Conservation (phyloP, 2,797 vertebrate species). For the Sebastes paucispinis region DNA sequence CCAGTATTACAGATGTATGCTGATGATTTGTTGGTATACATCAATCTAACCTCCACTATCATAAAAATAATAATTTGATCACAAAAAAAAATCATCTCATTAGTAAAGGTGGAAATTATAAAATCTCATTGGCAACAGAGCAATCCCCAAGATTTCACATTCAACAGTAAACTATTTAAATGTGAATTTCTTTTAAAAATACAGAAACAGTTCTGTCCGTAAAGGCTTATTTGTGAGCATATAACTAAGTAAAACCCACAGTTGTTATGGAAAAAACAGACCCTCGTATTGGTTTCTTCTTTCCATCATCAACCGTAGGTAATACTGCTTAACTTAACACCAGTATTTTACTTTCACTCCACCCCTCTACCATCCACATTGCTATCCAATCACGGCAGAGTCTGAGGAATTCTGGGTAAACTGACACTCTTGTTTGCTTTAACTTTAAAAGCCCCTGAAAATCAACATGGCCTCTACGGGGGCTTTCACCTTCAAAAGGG, state of each 20-base stretch:
- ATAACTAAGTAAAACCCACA: not conserved
- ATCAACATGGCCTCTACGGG: slow-evolving; percentile 57
- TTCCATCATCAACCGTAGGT: not conserved
- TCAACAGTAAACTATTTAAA: too few relatives aligned
- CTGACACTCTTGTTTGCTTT: slow-evolving; percentile 71
- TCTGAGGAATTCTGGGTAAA: slow-evolving; percentile 68
- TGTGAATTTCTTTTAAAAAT: too few relatives aligned
- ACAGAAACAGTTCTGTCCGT: too few relatives aligned
- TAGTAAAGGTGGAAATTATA: not conserved
- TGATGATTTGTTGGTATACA: too few relatives aligned
- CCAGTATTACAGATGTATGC: too few relatives aligned
- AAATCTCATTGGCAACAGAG: not conserved
- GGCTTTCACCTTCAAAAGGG: slow-evolving; percentile 48
- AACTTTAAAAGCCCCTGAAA: slow-evolving; percentile 67
- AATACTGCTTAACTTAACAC: not conserved
- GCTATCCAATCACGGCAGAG: slow-evolving; percentile 20
- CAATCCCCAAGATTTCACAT: not conserved
- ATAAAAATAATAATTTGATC: too few relatives aligned
- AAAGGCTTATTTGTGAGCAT: not conserved
- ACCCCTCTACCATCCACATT: slow-evolving; percentile 9
- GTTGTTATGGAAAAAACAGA: not conserved
- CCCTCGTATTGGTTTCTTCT: not conserved
- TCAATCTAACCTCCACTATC: too few relatives aligned
- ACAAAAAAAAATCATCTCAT: too few relatives aligned
- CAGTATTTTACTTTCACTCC: slow-evolving; percentile 9